phyloP scores from a whole-genome alignment of 2,888 invertebrate genomes.

The Agrochola lychnidis region DNA sequence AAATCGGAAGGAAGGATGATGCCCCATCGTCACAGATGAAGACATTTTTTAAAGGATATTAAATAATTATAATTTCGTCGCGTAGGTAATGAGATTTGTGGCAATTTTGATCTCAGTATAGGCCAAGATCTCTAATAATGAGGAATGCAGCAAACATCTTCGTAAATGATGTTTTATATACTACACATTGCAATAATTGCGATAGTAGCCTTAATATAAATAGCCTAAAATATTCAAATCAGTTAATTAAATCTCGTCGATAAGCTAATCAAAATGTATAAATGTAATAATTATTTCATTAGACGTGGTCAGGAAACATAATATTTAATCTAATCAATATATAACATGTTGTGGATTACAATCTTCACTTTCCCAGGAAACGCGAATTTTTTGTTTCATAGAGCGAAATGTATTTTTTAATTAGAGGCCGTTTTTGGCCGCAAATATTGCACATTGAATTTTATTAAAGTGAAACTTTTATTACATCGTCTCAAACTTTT shows the following conservation, averaged over 20 bases:
- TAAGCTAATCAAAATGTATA: no score
- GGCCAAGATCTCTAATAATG: neutral
- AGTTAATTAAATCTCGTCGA: neutral
- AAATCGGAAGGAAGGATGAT: neutral
- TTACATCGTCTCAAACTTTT: no score
- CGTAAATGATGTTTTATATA: neutral
- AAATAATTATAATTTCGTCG: no score
- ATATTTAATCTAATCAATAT: constrained; percentile 11
- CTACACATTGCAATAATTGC: neutral
- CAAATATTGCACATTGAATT: neutral
- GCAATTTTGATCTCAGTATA: neutral
- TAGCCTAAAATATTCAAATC: constrained; percentile 1
- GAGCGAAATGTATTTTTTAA: neutral
- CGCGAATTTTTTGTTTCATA: neutral
- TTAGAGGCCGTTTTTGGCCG: neutral
- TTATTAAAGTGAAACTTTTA: no score
- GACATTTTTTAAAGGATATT: neutral
- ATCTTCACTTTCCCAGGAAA: neutral
- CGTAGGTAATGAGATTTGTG: no score
- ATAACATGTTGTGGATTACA: neutral
- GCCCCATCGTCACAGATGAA: neutral
- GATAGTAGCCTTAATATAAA: neutral
- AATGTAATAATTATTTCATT: neutral
- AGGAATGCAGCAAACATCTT: neutral
- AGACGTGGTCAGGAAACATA: neutral